These are phyloP conservation scores for Hemibates koningsi DNA, from an alignment of 2,113 vertebrate species.

Conservation along the genomic window DNA sequence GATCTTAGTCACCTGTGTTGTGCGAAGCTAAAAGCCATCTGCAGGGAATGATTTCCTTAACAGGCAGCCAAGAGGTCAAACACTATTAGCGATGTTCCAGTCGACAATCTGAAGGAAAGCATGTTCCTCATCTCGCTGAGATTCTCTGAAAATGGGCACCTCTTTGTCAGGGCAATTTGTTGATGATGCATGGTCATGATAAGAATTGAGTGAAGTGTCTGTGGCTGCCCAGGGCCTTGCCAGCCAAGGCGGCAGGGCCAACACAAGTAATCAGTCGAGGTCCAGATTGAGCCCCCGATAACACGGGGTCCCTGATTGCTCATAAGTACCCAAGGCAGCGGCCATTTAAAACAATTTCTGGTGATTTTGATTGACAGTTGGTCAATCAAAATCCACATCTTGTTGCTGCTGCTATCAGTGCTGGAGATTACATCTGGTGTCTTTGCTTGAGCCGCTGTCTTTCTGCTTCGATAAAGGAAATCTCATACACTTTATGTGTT, in stretches of 20 bases:
- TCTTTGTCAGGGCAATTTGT: slow-evolving; percentile 59
- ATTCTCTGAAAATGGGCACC: slow-evolving; percentile 34
- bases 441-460: not conserved
- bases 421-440: not conserved
- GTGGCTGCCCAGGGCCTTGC: not conserved
- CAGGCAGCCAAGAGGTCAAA: slow-evolving; percentile 50
- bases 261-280: slow-evolving; percentile 54
- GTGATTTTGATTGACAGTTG: slow-evolving; percentile 63
- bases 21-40: not conserved
- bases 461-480: not conserved
- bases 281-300: slow-evolving; percentile 63
- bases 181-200: slow-evolving; percentile 65
- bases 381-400: slow-evolving; percentile 28
- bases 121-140: slow-evolving; percentile 26
- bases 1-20: slow-evolving; percentile 1
- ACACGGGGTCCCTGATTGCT: slow-evolving; percentile 58
- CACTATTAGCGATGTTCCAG: slow-evolving; percentile 46
- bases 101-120: slow-evolving; percentile 27
- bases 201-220: slow-evolving; percentile 47
- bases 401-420: not conserved
- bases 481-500: not conserved
- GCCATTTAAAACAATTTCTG: slow-evolving; percentile 22
- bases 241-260: slow-evolving; percentile 9
- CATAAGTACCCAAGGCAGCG: slow-evolving; percentile 31
- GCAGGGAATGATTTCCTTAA: slow-evolving; percentile 33